Evolutionary conservation across 2,888 invertebrate species (phyloP).

Genomic region (Lasioglossum oenotherae): DNA sequence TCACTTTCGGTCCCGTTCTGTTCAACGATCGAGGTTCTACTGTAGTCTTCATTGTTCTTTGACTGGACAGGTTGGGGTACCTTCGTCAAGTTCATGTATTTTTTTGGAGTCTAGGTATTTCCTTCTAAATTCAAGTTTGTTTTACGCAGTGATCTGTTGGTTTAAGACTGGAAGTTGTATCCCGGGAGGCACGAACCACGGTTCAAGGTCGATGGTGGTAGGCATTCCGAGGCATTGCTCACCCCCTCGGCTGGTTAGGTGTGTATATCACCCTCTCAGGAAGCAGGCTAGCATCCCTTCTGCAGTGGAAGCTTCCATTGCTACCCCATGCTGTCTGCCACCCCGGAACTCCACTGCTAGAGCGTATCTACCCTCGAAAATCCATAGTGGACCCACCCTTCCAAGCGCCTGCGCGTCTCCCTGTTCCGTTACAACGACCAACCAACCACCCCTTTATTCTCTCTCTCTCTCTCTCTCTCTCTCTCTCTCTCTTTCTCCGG

Average conservation of each 20-base stretch:
- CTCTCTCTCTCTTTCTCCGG: conserved; percentile 1
- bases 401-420: conserved; percentile 80
- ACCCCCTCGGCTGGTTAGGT: conserved; percentile 19
- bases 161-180: neutral
- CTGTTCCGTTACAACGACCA: conserved; percentile 61
- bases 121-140: neutral
- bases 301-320: conserved; percentile 67
- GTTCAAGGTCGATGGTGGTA: conserved; percentile 68
- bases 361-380: conserved; percentile 82
- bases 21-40: no score
- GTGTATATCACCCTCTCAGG: conserved; percentile 60
- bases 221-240: conserved; percentile 58
- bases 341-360: conserved; percentile 79
- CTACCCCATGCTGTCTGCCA: conserved; percentile 75
- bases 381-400: conserved; percentile 83
- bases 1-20: no score
- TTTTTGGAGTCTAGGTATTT: neutral
- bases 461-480: conserved; percentile 4
- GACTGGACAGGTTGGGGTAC: no score
- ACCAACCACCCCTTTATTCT: neutral
- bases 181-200: conserved; percentile 4
- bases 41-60: no score
- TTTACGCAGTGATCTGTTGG: neutral
- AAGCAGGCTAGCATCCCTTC: conserved; percentile 59
- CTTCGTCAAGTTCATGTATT: no score